These are phyloP conservation scores for Argyrosomus regius DNA, from an alignment of 2,797 vertebrate genomes.

Conservation along the genomic window DNA sequence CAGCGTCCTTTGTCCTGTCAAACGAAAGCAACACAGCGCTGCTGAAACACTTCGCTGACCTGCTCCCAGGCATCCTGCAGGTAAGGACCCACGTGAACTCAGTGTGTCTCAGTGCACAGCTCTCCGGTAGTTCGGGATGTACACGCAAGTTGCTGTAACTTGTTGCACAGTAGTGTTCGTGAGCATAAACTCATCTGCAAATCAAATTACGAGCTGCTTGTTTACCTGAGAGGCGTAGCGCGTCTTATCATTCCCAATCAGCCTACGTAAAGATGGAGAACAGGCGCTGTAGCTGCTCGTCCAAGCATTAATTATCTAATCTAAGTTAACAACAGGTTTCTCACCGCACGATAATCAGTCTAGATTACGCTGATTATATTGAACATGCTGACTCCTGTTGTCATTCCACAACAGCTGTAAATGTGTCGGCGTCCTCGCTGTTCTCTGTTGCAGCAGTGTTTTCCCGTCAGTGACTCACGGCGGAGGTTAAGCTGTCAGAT, in stretches of 20 bases:
- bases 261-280: background rate
- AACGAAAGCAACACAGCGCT: conserved; percentile 95
- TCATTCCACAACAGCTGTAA: background rate
- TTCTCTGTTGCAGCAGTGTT: background rate
- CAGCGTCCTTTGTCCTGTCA: conserved; percentile 94
- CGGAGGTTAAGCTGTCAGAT: background rate
- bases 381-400: background rate
- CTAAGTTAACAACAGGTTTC: background rate
- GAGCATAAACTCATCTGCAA: too few relatives aligned
- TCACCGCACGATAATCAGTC: background rate
- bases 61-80: conserved; percentile 96
- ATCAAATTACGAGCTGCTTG: background rate
- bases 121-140: background rate
- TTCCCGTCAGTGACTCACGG: background rate
- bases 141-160: background rate
- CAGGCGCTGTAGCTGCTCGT: background rate
- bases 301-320: background rate
- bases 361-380: background rate
- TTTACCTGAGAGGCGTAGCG: background rate
- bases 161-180: background rate
- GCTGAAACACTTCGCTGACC: conserved; percentile 97
- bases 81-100: conserved; percentile 74
- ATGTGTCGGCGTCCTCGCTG: background rate
- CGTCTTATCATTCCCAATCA: background rate
- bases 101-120: background rate